Percentiles rank a stretch among this genome's conserved stretches.
Conservation (phyloP, 1,140 invertebrate genomes). For the Probaryconus sp. region DNA sequence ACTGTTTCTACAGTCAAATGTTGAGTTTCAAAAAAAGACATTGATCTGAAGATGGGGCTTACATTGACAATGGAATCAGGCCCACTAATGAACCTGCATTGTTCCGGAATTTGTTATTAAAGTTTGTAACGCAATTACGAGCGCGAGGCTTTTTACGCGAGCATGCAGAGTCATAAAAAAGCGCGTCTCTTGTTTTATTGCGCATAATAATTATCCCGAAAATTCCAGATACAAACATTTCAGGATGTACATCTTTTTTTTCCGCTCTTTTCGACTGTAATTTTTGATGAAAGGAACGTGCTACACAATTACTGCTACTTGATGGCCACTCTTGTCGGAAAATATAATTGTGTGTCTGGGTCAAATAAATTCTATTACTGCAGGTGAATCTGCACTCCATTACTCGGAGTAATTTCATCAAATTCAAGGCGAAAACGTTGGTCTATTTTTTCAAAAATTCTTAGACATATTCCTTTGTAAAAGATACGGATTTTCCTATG, state of each 20-base stretch:
- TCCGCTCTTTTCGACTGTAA: constrained; percentile 16
- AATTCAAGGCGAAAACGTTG: too few relatives aligned
- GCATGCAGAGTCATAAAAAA: constrained; percentile 28
- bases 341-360: constrained; percentile 26
- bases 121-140: constrained; percentile 16
- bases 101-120: constrained; percentile 14
- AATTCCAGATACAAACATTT: constrained; percentile 31
- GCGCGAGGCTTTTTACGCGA: background rate
- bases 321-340: constrained; percentile 5
- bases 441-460: too few relatives aligned
- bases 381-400: constrained; percentile 25
- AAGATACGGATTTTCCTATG: too few relatives aligned
- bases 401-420: background rate
- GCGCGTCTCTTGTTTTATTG: constrained; percentile 26
- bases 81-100: background rate
- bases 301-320: constrained; percentile 14
- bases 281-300: constrained; percentile 45
- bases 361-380: constrained; percentile 20
- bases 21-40: too few relatives aligned
- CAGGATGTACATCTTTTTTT: constrained; percentile 26
- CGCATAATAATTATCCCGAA: constrained; percentile 45
- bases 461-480: too few relatives aligned
- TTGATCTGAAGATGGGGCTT: background rate
- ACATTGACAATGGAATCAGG: constrained; percentile 5
- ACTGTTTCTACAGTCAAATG: too few relatives aligned